phyloP scores from a whole-genome alignment of 2,797 vertebrate species.

The Spinus olivaceus region DNA sequence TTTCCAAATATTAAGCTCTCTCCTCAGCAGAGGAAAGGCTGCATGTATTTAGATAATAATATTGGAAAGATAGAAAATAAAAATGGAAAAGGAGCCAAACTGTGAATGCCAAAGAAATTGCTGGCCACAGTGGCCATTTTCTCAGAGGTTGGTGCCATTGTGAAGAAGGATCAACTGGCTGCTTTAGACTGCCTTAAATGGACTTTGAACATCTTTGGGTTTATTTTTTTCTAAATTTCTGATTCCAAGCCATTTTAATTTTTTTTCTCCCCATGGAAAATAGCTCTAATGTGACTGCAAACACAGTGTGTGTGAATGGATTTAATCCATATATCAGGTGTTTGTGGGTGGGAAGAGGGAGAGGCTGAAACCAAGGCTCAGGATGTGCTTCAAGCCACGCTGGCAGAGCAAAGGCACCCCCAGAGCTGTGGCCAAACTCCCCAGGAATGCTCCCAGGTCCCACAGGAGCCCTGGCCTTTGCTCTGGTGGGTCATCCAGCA shows the following conservation, averaged over 20 bases:
- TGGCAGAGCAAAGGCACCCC: neutral
- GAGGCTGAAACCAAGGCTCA: rapidly evolving
- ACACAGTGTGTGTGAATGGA: rapidly evolving
- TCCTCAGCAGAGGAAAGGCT: neutral
- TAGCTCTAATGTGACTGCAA: neutral
- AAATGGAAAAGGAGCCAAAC: neutral
- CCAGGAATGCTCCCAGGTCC: neutral
- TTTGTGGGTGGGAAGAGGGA: neutral
- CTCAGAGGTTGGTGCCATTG: neutral
- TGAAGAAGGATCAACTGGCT: neutral
- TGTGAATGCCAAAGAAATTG: neutral
- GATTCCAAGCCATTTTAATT: neutral
- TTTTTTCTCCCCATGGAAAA: neutral
- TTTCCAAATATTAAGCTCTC: neutral
- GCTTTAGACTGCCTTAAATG: neutral
- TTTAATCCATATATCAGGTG: rapidly evolving
- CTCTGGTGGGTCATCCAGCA: neutral
- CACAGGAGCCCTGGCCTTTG: neutral
- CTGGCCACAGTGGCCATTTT: neutral
- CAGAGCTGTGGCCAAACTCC: neutral
- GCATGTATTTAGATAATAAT: neutral
- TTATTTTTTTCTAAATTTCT: neutral
- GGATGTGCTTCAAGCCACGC: neutral
- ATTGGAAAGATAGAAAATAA: neutral
- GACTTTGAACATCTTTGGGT: neutral